A percentile compares a stretch with the other conserved stretches of the same genome.
Conservation (phyloP, 1,140 invertebrate species). For the Adoxophyes honmai region DNA sequence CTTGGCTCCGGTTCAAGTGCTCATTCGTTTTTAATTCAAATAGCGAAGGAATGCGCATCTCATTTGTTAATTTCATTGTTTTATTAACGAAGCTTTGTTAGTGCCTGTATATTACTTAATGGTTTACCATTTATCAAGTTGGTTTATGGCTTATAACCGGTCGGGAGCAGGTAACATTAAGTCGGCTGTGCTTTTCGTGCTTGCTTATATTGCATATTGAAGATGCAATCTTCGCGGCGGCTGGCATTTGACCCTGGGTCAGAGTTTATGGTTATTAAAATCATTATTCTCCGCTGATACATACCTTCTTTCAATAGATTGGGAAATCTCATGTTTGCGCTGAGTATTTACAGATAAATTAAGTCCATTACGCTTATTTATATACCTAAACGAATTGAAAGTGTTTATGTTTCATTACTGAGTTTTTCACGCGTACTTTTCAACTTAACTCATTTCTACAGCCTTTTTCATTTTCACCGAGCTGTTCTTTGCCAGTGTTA, state of each 20-base stretch:
- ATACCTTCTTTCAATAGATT: neutral
- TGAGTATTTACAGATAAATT: conserved; percentile 18
- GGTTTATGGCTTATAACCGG: conserved; percentile 18
- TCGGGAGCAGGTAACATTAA: conserved; percentile 32
- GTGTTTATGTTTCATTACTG: neutral
- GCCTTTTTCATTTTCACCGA: neutral
- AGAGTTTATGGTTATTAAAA: conserved; percentile 9
- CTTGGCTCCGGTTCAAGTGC: conserved; percentile 53
- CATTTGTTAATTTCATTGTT: conserved; percentile 36
- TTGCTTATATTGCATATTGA: conserved; percentile 28
- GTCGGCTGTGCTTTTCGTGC: neutral
- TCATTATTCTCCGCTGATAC: conserved; percentile 1
- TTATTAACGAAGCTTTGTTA: conserved; percentile 28
- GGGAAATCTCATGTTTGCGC: neutral
- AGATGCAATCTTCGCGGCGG: conserved; percentile 41
- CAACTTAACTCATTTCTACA: neutral
- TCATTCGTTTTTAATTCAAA: conserved; percentile 40
- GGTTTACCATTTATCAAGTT: neutral
- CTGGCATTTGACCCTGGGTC: conserved; percentile 43
- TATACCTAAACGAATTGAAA: no score
- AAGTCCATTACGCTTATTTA: no score
- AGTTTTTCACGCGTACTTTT: no score
- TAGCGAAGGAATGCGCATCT: conserved; percentile 15
- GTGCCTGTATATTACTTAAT: neutral
- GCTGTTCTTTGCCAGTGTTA: neutral